These are phyloP conservation scores for Agriopis aurantiaria DNA, from an alignment of 2,888 invertebrate genomes.

Conservation along the genomic window DNA sequence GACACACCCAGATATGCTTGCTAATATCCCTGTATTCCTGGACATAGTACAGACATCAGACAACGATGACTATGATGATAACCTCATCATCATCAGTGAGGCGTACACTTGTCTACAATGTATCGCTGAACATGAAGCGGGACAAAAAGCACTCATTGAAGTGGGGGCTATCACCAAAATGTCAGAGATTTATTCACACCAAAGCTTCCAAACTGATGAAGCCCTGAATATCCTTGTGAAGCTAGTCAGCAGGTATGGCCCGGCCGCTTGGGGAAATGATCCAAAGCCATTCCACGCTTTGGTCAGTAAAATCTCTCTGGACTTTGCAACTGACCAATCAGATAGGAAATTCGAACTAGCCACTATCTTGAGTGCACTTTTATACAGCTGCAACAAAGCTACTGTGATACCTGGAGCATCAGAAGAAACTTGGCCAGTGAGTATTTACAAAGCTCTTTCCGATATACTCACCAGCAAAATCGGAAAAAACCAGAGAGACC, in stretches of 20 bases:
- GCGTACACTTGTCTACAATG: constrained; percentile 94
- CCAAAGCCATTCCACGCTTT: constrained; percentile 93
- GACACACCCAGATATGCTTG: constrained; percentile 93
- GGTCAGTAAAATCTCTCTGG: constrained; percentile 93
- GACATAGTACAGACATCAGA: constrained; percentile 94
- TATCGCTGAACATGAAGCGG: constrained; percentile 92
- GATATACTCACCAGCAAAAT: constrained; percentile 95
- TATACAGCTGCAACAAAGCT: constrained; percentile 90
- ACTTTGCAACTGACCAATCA: constrained; percentile 95
- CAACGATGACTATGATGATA: constrained; percentile 94
- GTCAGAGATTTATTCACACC: constrained; percentile 94
- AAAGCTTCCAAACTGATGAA: constrained; percentile 96
- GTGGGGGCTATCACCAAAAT: constrained; percentile 93
- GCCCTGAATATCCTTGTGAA: constrained; percentile 93
- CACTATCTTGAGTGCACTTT: constrained; percentile 90
- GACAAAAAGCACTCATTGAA: constrained; percentile 92
- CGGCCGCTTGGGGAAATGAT: constrained; percentile 91
- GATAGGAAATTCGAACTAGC: constrained; percentile 96
- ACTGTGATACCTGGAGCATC: constrained; percentile 88
- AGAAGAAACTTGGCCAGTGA: constrained; percentile 93
- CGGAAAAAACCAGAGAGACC: constrained; percentile 95
- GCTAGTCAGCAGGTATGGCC: constrained; percentile 90
- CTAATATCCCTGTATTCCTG: constrained; percentile 93
- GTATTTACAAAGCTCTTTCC: constrained; percentile 92
- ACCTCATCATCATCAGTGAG: constrained; percentile 94